Percentiles rank a stretch among this genome's conserved stretches.
phyloP scores from a whole-genome alignment of 1,140 invertebrate species.

The Calycopis cecrops region DNA sequence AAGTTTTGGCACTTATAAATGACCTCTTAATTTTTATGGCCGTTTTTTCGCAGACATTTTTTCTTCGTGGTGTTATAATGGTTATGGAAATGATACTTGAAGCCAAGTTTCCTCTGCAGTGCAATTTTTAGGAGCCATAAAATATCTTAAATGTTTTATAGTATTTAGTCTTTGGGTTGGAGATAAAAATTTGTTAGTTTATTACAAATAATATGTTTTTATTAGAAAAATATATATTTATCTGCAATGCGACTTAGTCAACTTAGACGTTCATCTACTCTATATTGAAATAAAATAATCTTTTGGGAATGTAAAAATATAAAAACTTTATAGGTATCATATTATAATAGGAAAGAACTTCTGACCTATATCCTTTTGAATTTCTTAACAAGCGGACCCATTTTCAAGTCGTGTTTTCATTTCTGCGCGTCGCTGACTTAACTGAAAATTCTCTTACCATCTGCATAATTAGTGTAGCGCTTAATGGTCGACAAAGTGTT shows the following conservation, averaged over 20 bases:
- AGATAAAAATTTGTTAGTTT: background rate
- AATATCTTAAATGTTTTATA: background rate
- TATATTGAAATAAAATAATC: no score
- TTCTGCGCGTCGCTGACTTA: background rate
- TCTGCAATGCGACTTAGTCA: no score
- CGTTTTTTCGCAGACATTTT: constrained; percentile 3
- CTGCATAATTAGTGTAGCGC: constrained; percentile 3
- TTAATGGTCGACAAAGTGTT: no score
- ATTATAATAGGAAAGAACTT: background rate
- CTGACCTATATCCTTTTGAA: constrained; percentile 9
- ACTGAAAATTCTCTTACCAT: background rate
- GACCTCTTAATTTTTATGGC: constrained; percentile 10
- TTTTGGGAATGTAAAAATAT: no score
- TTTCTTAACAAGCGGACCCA: constrained; percentile 5
- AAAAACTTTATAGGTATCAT: no score
- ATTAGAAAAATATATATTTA: no score
- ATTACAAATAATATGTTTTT: no score
- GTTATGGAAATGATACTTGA: constrained; percentile 9
- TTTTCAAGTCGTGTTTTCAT: constrained; percentile 2
- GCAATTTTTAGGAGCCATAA: background rate
- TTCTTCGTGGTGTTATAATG: constrained; percentile 5
- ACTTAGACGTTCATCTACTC: no score
- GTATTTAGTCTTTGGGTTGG: background rate
- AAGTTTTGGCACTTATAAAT: constrained; percentile 10
- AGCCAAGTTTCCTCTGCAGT: constrained; percentile 5